phyloP scores from a whole-genome alignment of 1,140 invertebrate genomes.

The Hormaphis cornu region DNA sequence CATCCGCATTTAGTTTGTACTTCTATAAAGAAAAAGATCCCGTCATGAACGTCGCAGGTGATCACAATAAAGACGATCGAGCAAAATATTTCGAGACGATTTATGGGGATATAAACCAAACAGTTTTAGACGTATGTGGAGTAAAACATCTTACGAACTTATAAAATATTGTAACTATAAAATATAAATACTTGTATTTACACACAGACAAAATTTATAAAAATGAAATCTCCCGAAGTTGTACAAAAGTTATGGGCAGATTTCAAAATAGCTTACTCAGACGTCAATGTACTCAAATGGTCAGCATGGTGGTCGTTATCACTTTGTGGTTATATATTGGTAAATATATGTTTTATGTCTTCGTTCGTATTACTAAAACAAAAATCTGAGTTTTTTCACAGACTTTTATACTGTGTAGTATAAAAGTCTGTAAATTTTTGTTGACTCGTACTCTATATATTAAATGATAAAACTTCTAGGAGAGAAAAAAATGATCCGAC shows the following conservation, averaged over 20 bases:
- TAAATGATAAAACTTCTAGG: too few relatives aligned
- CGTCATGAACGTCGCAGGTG: too few relatives aligned
- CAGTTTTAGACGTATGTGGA: not conserved
- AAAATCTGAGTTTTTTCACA: too few relatives aligned
- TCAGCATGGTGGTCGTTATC: conserved; percentile 33
- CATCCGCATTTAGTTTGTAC: conserved; percentile 2
- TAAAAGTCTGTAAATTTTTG: too few relatives aligned
- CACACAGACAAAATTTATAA: not conserved
- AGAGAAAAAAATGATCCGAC: too few relatives aligned
- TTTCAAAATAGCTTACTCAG: conserved; percentile 22
- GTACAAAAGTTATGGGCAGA: conserved; percentile 14
- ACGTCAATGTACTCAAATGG: conserved; percentile 33
- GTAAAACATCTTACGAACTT: not conserved
- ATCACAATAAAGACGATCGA: not conserved
- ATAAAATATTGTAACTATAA: not conserved
- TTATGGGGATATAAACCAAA: not conserved
- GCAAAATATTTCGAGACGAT: not conserved
- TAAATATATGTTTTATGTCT: conserved; percentile 7
- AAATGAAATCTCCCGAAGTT: not conserved
- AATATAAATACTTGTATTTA: too few relatives aligned
- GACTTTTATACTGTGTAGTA: too few relatives aligned
- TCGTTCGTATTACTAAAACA: not conserved
- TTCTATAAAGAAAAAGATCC: conserved; percentile 3
- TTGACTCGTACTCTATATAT: too few relatives aligned
- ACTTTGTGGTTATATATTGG: conserved; percentile 30